Base-by-base conservation (phyloP, 2,797 vertebrate species). In the Remorina albescens region DNA sequence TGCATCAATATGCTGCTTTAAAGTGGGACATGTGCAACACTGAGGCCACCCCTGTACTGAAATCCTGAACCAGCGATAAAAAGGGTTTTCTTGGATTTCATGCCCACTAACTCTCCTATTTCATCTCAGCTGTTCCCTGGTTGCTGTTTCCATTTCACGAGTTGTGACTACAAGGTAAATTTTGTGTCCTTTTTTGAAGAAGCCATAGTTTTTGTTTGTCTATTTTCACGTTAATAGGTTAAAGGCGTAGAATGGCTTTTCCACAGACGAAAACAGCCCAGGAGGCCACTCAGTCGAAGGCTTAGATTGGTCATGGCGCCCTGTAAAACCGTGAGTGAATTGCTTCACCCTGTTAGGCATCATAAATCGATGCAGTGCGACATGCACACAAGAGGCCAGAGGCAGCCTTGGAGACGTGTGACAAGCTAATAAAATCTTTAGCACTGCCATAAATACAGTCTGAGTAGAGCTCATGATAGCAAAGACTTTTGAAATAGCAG, bases 321-420 rank as follows among this genome's bases (percentile, higher is more conserved):
- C 53, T 72, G 66, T 68, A 63, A 81, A 79, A 34, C 57, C 78
- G 76, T 12, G 32, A 47, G 81, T 77, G 84, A 50, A 78, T 82
- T 69, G 61, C 78, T 78, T 30, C 58, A 28, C 71, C 76, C 81
- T 80, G 75, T 86, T 87, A 83, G 82, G 62, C 61, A 30, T 68
- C 68, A 69, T 85, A 80, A 86, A 90, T 89, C 88, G 30, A 78
- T 84, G 71, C 12, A 34, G 34, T 59, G 26, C 83, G 78, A 84
- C 83, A 70, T 49, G 36, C 16, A 28, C 46, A 67, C 42, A 58
- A 30, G 65, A 0, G 16, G 47, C 3, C 66, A 21, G 51, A 56
- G 28, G 70, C 26, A 34, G 23, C 44, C 46, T 65, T 25, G 13
- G 25, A 74, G 60, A 76, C 54, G 18, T 62, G 36, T 32, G 74